These are phyloP conservation scores for Labroides dimidiatus DNA, from an alignment of 2,797 vertebrate genomes.

Conservation along the genomic window DNA sequence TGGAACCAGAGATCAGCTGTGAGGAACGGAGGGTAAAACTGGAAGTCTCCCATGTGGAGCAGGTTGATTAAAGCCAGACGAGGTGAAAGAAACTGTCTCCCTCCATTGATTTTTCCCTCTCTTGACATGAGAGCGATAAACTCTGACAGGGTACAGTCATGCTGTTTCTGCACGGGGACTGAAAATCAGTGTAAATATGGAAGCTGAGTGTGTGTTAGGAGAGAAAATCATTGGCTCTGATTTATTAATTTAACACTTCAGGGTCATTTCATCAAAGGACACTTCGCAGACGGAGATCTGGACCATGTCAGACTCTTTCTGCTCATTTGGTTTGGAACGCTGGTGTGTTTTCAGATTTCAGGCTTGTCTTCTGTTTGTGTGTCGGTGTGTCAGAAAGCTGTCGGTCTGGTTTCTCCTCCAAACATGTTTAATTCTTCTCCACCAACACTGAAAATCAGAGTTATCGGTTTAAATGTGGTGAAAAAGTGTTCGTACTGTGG, in stretches of 20 bases:
- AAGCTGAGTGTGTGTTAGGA: not conserved
- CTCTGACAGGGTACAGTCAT: not conserved
- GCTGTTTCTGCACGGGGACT: not conserved
- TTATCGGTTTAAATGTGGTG: no score
- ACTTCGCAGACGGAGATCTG: not conserved
- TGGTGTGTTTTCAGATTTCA: not conserved
- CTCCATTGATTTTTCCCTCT: not conserved
- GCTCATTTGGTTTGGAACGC: no score
- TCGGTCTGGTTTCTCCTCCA: not conserved
- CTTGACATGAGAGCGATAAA: not conserved
- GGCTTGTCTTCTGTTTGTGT: not conserved
- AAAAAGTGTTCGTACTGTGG: no score
- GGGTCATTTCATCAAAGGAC: not conserved
- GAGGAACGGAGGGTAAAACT: not conserved
- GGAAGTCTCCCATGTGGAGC: not conserved
- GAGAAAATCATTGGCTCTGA: not conserved
- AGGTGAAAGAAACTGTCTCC: conserved; percentile 11
- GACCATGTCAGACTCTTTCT: not conserved
- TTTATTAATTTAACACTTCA: not conserved
- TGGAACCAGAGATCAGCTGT: not conserved
- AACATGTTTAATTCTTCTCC: no score
- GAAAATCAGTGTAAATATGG: not conserved
- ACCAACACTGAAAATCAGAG: not conserved
- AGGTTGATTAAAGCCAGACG: conserved; percentile 21
- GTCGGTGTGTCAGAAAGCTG: no score